Percentiles rank a stretch among this genome's conserved stretches.
Evolutionary conservation across 2,113 vertebrate genomes (phyloP).

Genomic region (Indicator indicator): DNA sequence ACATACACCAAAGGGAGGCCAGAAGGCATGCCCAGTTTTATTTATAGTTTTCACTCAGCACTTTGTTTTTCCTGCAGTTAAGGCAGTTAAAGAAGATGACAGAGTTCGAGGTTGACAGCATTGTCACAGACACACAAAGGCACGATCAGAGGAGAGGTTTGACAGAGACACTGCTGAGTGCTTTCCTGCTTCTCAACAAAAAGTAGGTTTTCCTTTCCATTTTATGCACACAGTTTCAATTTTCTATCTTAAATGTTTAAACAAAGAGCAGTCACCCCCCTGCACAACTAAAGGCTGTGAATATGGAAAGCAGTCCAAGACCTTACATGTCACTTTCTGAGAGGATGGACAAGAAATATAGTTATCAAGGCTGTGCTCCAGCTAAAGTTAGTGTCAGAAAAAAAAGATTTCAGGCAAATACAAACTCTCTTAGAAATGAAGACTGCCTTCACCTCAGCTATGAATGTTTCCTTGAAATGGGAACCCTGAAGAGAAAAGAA

Average conservation of each 20-base stretch:
- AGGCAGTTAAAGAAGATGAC: background rate
- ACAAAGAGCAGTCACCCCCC: background rate
- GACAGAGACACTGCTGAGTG: accelerated
- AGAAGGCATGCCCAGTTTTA: background rate
- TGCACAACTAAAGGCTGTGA: background rate
- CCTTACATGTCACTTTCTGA: background rate
- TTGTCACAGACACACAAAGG: background rate
- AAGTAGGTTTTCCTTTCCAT: background rate
- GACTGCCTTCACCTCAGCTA: background rate
- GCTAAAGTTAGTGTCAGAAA: background rate
- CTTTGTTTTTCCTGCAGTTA: constrained; percentile 10
- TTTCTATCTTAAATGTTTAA: background rate
- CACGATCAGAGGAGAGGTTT: background rate
- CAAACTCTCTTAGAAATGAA: background rate
- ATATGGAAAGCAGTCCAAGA: background rate
- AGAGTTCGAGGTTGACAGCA: background rate
- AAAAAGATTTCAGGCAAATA: background rate
- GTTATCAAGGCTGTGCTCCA: background rate
- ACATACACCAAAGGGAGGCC: background rate
- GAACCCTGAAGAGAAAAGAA: background rate
- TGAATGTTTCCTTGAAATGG: background rate
- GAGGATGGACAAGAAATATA: background rate
- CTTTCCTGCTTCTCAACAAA: background rate
- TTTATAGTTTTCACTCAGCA: background rate
- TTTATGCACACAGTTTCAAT: background rate